Evolutionary conservation across 1,140 invertebrate genomes (phyloP), one percentile per base, ranked within the genome.

Genomic region (Pogonomyrmex californicus): DNA sequence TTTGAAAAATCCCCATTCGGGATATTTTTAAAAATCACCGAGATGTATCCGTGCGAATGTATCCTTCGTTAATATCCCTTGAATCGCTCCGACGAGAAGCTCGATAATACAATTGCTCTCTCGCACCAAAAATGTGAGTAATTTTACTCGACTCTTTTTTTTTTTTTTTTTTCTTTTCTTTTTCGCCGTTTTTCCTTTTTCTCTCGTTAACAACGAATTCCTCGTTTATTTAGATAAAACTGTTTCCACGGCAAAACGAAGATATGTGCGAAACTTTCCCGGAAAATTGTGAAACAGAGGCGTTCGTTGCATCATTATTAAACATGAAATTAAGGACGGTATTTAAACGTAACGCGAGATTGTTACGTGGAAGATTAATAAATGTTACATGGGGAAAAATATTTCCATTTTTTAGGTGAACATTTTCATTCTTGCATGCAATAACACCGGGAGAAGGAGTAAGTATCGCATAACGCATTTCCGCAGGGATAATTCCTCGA

Each of bases 261-360:
- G 36, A 75, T 58, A 75, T 58, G 47, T 71, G 23, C 41, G 65
- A 71, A 71, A 71, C 54, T 75, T 75, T 60, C 7, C 17, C n/a
- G n/a, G 54, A 58, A 75, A 75, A n/a, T 58, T 75, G 23, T 54
- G 54, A 10, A 58, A 56, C 54, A 41, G 38, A 68, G 41, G 65
- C 33, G 12, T 75, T 75, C 54, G 38, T 60, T 33, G 23, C 54
- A 41, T 76, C 73, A 60, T 60, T 60, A 60, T 76, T 58, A 60
- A 30, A 41, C 54, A 41, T 60, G 54, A 76, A 76, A 76, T 60
- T 76, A 76, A 76, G 54, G n/a, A 23, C 54, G 73, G 38, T 76
- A 56, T 60, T 60, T 60, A 58, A 71, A 51, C 68, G 68, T 75
- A 54, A 75, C 3, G 36, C 10, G 30, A 65, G 62, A 47, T 36